Evolutionary conservation across 2,888 invertebrate genomes (phyloP).

Genomic region (Agrochola litura): DNA sequence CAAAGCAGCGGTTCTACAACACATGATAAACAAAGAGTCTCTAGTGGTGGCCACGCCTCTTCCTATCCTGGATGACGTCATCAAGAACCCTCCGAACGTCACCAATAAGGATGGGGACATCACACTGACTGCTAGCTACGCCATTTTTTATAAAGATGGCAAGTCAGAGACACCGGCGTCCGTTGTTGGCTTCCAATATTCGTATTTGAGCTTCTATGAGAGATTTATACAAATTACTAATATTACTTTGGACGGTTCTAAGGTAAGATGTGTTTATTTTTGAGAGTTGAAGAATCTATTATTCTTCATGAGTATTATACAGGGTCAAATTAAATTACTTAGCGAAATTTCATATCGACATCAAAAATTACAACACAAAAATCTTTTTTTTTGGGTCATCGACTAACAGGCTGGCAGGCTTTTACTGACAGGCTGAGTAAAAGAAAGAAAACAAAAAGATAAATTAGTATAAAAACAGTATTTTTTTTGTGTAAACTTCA

Average conservation of each 20-base stretch:
- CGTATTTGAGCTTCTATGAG: conserved; percentile 92
- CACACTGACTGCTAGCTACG: conserved; percentile 95
- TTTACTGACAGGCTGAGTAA: background rate
- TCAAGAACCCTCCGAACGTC: conserved; percentile 78
- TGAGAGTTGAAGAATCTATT: background rate
- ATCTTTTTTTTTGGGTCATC: fast-evolving
- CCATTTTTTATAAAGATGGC: conserved; percentile 95
- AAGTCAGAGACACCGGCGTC: conserved; percentile 95
- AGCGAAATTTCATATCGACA: no score
- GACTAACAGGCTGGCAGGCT: no score
- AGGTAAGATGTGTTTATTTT: conserved; percentile 57
- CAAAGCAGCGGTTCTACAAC: conserved; percentile 96
- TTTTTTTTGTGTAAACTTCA: background rate
- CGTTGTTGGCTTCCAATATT: conserved; percentile 96
- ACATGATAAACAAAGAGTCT: conserved; percentile 94
- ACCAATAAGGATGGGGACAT: conserved; percentile 88
- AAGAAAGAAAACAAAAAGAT: no score
- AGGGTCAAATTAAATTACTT: background rate
- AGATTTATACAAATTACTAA: conserved; percentile 92
- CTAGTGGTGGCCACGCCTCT: conserved; percentile 95
- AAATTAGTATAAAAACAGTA: background rate
- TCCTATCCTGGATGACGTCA: conserved; percentile 83
- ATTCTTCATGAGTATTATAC: background rate
- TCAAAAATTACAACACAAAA: background rate
- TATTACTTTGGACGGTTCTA: conserved; percentile 67